phyloP scores from a whole-genome alignment of 1,140 invertebrate genomes.

The Nebria ingens region DNA sequence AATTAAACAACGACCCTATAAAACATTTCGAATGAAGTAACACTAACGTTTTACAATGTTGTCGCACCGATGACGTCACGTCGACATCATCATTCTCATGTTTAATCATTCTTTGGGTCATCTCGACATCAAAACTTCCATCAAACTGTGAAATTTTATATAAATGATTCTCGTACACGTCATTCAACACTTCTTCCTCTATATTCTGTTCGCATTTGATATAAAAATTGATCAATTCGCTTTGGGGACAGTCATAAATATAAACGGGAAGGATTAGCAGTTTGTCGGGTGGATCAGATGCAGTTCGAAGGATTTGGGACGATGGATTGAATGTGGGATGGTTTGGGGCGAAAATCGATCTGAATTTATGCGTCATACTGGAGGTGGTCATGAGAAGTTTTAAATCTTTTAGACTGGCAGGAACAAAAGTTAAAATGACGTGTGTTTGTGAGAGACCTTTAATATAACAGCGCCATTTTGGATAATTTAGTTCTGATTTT shows the following conservation, averaged over 20 bases:
- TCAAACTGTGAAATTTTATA: slow-evolving; percentile 29
- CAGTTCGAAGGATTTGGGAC: no score
- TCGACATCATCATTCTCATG: slow-evolving; percentile 40
- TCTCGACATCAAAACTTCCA: slow-evolving; percentile 21
- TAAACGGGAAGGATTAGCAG: slow-evolving; percentile 50
- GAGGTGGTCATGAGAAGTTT: no score
- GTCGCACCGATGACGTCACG: slow-evolving; percentile 41
- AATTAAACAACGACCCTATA: slow-evolving; percentile 52
- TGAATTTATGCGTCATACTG: no score
- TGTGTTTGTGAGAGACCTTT: slow-evolving; percentile 51
- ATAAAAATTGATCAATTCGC: slow-evolving; percentile 45
- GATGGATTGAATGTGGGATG: no score
- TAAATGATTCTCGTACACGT: slow-evolving; percentile 42
- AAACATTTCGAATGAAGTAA: slow-evolving; percentile 57
- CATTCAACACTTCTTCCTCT: slow-evolving; percentile 23
- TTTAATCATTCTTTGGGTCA: slow-evolving; percentile 32
- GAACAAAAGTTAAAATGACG: slow-evolving; percentile 58
- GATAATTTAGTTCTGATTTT: slow-evolving; percentile 6
- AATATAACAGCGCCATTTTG: slow-evolving; percentile 59
- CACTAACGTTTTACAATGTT: slow-evolving; percentile 49
- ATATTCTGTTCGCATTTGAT: slow-evolving; percentile 34
- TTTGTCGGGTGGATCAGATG: no score
- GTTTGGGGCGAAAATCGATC: no score
- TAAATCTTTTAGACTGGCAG: slow-evolving; percentile 47
- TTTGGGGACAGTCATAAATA: slow-evolving; percentile 56